These are phyloP conservation scores for Dolichotis patagonum DNA, from an alignment of 2,113 vertebrate genomes.

Conservation along the genomic window DNA sequence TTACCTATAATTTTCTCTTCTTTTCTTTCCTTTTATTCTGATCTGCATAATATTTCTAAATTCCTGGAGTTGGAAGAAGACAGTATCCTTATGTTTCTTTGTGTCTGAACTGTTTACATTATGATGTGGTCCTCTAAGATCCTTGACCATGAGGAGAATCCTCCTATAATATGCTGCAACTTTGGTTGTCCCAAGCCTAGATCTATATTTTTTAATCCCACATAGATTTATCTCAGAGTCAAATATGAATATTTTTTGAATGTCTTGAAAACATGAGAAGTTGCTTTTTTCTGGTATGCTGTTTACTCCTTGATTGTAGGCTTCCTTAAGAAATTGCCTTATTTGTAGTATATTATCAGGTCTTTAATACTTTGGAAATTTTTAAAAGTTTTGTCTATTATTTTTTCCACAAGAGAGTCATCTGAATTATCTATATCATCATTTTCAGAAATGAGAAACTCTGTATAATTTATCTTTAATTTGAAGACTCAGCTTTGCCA, in stretches of 20 bases:
- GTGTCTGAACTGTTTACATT: not conserved
- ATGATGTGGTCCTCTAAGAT: not conserved
- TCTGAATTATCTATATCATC: not conserved
- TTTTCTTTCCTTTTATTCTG: not conserved
- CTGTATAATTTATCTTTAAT: not conserved
- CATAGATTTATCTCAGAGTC: not conserved
- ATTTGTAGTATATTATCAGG: not conserved
- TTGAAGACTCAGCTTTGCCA: not conserved
- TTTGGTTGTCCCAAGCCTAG: not conserved
- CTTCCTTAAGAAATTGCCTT: not conserved
- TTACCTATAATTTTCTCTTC: not conserved
- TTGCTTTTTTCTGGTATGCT: not conserved
- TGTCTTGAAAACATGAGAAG: not conserved
- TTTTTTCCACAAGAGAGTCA: not conserved
- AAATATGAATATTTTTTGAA: constrained; percentile 18
- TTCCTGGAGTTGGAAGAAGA: not conserved
- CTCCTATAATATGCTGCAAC: not conserved
- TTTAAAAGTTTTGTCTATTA: not conserved
- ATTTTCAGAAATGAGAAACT: constrained; percentile 6
- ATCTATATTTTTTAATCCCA: constrained; percentile 35
- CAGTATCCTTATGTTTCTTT: not conserved
- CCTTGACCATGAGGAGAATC: not conserved
- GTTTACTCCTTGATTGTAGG: not conserved
- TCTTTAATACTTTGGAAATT: not conserved
- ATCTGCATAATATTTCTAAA: not conserved